Base-by-base conservation (phyloP, 2,797 vertebrate species). In the Rhynchotus rufescens region DNA sequence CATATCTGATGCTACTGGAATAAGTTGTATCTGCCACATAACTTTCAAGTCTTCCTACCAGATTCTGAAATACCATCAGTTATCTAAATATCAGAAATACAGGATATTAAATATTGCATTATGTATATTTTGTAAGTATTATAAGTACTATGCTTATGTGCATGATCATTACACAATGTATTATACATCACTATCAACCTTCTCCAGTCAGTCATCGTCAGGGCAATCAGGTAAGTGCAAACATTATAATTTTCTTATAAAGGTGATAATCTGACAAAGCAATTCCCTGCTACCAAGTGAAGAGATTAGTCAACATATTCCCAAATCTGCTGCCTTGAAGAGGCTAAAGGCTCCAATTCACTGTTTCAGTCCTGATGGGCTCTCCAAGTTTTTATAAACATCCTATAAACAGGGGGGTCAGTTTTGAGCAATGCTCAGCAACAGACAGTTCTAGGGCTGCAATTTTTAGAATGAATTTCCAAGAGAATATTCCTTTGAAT, bases 181-280 rank as follows among this genome's bases (percentile, higher is more conserved):
- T 71, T 52, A 77, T 42, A 14, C 21, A 75, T 52, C 75, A 75
- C 59, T 79, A n/a, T 65, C 62, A 45, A 65, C 2, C 3, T 20
- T 38, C 59, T 71, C n/a, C 73, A 84, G 21, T 44, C 23, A 90
- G 49, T 28, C 52, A 94, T 45, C 67, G 61, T 42, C 69, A 59
- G 20, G 20, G 38, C 75, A 80, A 56, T 8, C 19, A 88, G 25
- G 77, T 10, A 88, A 78, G 92, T 45, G 44, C 13, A 84, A 72
- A 88, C 67, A 21, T 11, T 82, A 20, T 71, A 0, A 59, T 84
- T 84, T 80, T 75, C 68, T 80, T 59, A 61, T 28, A 78, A 69
- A 82, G n/a, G 49, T 2, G 20, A 64, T 28, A 84, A 81, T 28
- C 57, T 73, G 61, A 77, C 9, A 80, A 52, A 82, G 67, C 12